A percentile compares a stretch with the other conserved stretches of the same genome.
Conservation (phyloP, 1,140 invertebrate genomes). For the Formica exsecta region DNA sequence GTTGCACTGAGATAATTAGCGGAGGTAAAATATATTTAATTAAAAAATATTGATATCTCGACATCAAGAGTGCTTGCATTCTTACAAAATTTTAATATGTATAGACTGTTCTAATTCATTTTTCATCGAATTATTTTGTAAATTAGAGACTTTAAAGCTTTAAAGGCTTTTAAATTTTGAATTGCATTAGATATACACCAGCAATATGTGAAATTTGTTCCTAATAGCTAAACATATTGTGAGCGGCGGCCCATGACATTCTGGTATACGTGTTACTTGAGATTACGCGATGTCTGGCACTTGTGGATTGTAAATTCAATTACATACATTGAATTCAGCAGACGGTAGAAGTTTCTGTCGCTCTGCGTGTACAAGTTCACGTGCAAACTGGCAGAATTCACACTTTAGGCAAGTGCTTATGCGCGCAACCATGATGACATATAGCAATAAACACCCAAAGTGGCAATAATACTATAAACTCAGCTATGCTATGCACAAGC, state of each 20-base stretch:
- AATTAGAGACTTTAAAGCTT: neutral
- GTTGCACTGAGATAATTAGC: no score
- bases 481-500: slow-evolving; percentile 2
- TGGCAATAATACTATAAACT: slow-evolving; percentile 55
- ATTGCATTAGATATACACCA: neutral
- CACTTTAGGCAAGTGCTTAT: slow-evolving; percentile 42
- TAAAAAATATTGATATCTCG: no score
- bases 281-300: slow-evolving; percentile 65
- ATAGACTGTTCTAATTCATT: no score
- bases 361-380: slow-evolving; percentile 39
- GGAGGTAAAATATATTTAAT: no score
- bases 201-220: slow-evolving; percentile 5
- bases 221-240: slow-evolving; percentile 12
- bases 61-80: no score
- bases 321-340: slow-evolving; percentile 64
- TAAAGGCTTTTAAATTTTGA: neutral
- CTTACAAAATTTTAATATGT: no score
- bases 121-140: no score
- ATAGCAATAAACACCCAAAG: slow-evolving; percentile 34
- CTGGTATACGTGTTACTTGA: slow-evolving; percentile 43
- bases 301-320: slow-evolving; percentile 68
- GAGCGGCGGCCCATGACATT: slow-evolving; percentile 11
- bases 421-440: slow-evolving; percentile 24
- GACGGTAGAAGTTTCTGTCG: slow-evolving; percentile 48
- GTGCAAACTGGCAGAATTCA: slow-evolving; percentile 50